A percentile compares a stretch with the other conserved stretches of the same genome.
phyloP scores from a whole-genome alignment of 1,140 invertebrate genomes.

The Tetramorium alpestre region DNA sequence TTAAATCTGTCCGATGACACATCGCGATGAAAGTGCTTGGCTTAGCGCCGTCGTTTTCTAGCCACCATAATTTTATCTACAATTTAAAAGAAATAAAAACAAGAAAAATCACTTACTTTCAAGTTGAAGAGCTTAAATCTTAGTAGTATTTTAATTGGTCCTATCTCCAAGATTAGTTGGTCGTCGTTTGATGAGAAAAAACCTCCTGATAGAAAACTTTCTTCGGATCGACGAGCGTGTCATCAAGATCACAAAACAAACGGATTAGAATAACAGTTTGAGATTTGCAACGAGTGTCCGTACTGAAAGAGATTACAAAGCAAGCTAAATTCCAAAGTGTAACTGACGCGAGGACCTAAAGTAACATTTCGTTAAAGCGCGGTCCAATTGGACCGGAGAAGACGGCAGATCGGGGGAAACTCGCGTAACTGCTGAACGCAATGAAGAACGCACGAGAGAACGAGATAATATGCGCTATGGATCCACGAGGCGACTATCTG shows the following conservation, averaged over 20 bases:
- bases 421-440: neutral
- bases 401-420: neutral
- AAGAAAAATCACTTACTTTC: neutral
- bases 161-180: neutral
- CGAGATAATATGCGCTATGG: neutral
- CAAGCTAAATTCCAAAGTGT: neutral
- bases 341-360: neutral
- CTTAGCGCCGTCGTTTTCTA: neutral
- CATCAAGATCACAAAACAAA: neutral
- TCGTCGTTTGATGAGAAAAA: neutral
- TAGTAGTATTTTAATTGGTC: neutral
- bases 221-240: neutral
- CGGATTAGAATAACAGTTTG: neutral
- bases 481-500: conserved; percentile 18
- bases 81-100: neutral
- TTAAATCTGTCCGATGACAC: neutral
- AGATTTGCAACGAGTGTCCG: neutral
- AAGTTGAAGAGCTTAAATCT: neutral
- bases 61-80: neutral
- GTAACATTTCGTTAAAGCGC: conserved; percentile 2
- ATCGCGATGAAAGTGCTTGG: neutral
- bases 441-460: neutral
- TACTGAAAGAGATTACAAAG: neutral
- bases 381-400: neutral
- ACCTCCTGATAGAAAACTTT: neutral